Base-by-base conservation (phyloP, 2,113 vertebrate genomes). In the Paraplagusia blochii region DNA sequence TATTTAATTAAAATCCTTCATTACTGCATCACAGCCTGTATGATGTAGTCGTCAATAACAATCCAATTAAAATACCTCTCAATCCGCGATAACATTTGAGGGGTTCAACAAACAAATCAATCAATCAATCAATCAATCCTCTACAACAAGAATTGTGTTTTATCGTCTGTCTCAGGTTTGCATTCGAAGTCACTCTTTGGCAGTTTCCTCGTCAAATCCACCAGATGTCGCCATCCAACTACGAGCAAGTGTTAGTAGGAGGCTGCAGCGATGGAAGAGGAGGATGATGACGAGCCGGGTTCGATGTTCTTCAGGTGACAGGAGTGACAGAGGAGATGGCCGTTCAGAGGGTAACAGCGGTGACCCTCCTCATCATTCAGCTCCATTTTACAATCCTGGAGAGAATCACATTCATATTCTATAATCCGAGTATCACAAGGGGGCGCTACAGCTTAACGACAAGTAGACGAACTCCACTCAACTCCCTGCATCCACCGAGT, bases 351-450 rank as follows among this genome's bases (percentile, higher is more conserved):
- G 83, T 94, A 98, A 82, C 96, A 98, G 80, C 95, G 95, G 77
- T 94, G 95, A 0, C 95, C 95, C 0, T 98, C 95, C 63, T 98
- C 95, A 0, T 98, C 95, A 0, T 94, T 98, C 61, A 98, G 90
- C 74, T 97, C 95, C 91, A 95, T 91, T 29, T 93, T 89, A 53
- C 96, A 98, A 80, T 95, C 94, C 96, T 98, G 80, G 33, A 62
- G 10, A 16, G 38, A 36, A 66, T 29, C 22, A 29, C 22, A 29
- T 29, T 29, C n/a, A n/a, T 29, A 29, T 29, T 29, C 22, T 29
- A 29, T 29, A 29, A 29, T 29, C 22, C 22, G 6, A 2, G 22
- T 6, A 29, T 29, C 22, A 29, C 22, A 29, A 29, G 22, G 22
- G 22, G 22, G 22, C 22, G 22, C 22, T 29, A 29, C 22, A 29